A percentile compares a stretch with the other conserved stretches of the same genome.
These are phyloP conservation scores for Presbytis comata DNA, from an alignment of 2,797 vertebrate genomes.

Conservation along the genomic window DNA sequence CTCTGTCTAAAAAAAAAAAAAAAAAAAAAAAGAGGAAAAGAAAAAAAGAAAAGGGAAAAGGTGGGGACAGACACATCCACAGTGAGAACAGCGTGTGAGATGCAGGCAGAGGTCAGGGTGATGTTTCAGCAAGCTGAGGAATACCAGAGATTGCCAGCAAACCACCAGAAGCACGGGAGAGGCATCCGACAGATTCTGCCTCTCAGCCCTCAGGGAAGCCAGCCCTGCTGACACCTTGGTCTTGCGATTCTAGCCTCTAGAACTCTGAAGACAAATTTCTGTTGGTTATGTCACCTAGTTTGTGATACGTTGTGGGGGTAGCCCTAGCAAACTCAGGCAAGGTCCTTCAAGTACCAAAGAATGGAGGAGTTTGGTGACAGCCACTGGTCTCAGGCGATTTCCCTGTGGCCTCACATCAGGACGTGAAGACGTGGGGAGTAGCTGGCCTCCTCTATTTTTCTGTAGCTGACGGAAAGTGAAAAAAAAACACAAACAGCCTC, in stretches of 20 bases:
- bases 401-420: fast-evolving
- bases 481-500: not conserved
- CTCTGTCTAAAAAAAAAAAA: not conserved
- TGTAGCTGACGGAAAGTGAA: not conserved
- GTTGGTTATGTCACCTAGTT: not conserved
- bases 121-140: not conserved
- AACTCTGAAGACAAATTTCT: not conserved
- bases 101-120: not conserved
- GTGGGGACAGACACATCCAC: not conserved
- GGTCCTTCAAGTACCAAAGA: not conserved
- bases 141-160: not conserved
- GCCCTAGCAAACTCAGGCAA: not conserved
- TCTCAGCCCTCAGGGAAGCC: not conserved
- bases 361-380: not conserved
- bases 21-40: too few species aligned
- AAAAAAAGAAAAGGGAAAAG: not conserved
- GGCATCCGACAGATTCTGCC: not conserved
- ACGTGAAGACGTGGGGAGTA: not conserved
- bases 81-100: not conserved
- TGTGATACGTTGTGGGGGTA: not conserved
- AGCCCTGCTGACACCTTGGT: not conserved
- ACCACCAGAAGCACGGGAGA: not conserved
- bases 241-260: not conserved
- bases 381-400: not conserved
- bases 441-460: not conserved